Evolutionary conservation across 23 tunicate species (phyloP).

Genomic region (Halocynthia roretzi): DNA sequence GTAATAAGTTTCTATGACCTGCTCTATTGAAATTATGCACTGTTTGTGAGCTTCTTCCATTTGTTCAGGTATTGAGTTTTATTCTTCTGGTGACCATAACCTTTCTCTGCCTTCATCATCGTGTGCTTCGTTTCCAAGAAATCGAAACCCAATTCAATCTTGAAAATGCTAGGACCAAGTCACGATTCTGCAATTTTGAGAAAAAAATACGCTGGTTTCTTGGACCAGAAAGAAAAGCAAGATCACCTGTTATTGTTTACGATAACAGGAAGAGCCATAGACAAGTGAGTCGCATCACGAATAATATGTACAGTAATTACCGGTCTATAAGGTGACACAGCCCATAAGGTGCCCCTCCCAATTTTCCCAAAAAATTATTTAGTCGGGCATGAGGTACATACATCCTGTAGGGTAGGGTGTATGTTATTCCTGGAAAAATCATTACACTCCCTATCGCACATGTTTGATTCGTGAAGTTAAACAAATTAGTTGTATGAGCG

Average conservation of each 20-base stretch:
- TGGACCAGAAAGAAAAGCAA: conserved; percentile 21
- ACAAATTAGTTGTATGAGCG: too few species aligned
- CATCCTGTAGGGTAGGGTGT: too few species aligned
- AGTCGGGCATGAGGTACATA: too few species aligned
- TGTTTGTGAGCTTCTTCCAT: conserved; percentile 42
- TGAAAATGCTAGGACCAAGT: not conserved
- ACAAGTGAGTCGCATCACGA: not conserved
- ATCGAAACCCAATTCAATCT: not conserved
- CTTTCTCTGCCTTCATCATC: not conserved
- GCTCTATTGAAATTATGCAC: too few species aligned
- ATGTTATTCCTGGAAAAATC: too few species aligned
- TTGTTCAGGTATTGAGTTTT: conserved; percentile 6
- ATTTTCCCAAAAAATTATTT: too few species aligned
- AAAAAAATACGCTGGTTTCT: conserved; percentile 13
- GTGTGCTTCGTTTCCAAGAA: conserved; percentile 4
- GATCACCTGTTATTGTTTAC: conserved; percentile 16
- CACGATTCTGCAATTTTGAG: conserved; percentile 1
- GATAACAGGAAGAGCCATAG: conserved; percentile 9
- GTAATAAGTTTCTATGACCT: too few species aligned
- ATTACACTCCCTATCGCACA: too few species aligned
- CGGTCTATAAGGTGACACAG: too few species aligned
- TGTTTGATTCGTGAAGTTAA: too few species aligned
- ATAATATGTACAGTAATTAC: too few species aligned
- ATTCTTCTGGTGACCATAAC: not conserved
- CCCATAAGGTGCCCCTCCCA: too few species aligned